Base-by-base conservation (phyloP, 1,140 invertebrate species). In the Yoshiicerus persimilis region DNA sequence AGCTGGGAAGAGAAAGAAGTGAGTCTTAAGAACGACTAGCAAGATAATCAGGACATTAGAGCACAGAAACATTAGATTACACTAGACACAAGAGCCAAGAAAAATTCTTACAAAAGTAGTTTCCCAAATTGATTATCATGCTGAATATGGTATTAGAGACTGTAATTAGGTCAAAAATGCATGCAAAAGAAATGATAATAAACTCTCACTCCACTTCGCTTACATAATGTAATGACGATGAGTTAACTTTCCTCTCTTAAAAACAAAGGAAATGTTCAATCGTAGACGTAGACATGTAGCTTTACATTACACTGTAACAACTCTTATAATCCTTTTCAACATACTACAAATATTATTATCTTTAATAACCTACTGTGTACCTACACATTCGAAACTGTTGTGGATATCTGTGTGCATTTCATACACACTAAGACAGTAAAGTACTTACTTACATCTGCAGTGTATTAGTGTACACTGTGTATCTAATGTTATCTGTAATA, bases 111-210 rank as follows among this genome's bases (percentile, higher is more conserved):
- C 16, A 80, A 25, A 80, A 80, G 75, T 80, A 32, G 27, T 47
- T 34, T 25, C 47, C 23, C 83, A 84, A 84, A 84, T 84, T 84
- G 83, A 84, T 84, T 84, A 80, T 80, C 75, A 80, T 80, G 32
- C 75, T 70, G 13, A 47, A 84, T 56, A 84, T 47, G 83, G 83
- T 47, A 84, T 23, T 56, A 84, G 23, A 70, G 39, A 62, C 38
- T 32, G 32, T 84, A 84, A 84, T 84, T 84, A 84, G 83, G 83
- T 84, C 83, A 84, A 84, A 80, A 84, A 84, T 84, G 83, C 83
- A 41, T 84, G 83, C 4, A 84, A 41, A 38, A 38, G 30, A 84
- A 84, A 84, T 32, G 38, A 84, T 47, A 41, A 84, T 84, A 80
- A 36, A 36, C 32, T 36, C 75, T 38, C 34, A 36, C 75, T 80